Evolutionary conservation across 2,113 vertebrate species (phyloP).

Genomic region (Hemiprocne comata): DNA sequence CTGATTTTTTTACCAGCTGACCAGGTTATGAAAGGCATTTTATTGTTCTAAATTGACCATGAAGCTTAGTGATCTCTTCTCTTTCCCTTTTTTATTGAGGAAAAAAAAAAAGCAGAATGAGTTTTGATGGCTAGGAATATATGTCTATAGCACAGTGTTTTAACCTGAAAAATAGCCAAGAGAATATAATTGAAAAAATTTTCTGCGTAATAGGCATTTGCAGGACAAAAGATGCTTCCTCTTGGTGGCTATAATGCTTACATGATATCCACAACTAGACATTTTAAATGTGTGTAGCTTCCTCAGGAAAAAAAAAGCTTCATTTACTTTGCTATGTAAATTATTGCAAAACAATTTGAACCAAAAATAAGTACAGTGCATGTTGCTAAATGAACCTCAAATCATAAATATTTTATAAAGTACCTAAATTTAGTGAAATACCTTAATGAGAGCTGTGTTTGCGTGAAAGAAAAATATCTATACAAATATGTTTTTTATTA

Average conservation of each 20-base stretch:
- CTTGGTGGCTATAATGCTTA: neutral
- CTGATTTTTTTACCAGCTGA: constrained; percentile 38
- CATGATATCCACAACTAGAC: neutral
- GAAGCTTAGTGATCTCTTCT: constrained; percentile 58
- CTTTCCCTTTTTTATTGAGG: constrained; percentile 31
- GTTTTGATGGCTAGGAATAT: constrained; percentile 46
- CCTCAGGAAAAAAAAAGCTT: neutral
- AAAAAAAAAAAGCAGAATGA: neutral
- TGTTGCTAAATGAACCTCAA: neutral
- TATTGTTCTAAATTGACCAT: constrained; percentile 71
- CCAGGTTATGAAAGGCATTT: constrained; percentile 61
- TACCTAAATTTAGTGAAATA: neutral
- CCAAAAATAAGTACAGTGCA: neutral
- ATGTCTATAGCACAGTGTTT: neutral
- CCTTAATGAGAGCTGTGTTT: neutral
- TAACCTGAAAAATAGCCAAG: neutral
- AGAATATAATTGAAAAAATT: neutral
- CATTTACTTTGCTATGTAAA: neutral
- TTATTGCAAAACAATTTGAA: neutral
- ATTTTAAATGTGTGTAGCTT: neutral
- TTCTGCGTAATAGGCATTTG: neutral
- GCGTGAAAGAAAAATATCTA: neutral
- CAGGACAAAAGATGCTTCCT: neutral
- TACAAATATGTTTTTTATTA: neutral
- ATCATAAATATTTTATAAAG: neutral